Conservation (phyloP, 2,113 vertebrate species). For the Cettia cetti region DNA sequence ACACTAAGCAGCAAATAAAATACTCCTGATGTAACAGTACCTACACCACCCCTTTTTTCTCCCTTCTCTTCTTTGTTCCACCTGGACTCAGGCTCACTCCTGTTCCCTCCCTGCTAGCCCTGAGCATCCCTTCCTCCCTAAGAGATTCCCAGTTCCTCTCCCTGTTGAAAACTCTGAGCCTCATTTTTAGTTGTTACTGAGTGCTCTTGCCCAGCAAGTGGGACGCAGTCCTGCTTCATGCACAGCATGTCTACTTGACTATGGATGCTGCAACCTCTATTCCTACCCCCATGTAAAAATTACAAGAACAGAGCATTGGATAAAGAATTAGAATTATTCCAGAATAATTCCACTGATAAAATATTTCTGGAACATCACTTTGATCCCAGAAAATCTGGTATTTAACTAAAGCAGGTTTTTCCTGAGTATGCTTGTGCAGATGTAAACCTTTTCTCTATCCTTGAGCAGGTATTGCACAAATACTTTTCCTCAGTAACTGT, state of each 20-base stretch:
- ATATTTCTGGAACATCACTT: neutral
- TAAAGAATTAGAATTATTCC: neutral
- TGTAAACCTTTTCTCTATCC: neutral
- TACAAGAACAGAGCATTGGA: neutral
- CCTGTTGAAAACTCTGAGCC: neutral
- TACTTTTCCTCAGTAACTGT: neutral
- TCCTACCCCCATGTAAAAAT: neutral
- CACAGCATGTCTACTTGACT: neutral
- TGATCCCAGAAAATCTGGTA: neutral
- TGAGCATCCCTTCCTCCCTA: neutral
- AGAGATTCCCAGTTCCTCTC: neutral
- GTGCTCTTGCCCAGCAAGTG: neutral
- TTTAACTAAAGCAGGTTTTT: neutral
- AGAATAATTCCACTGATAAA: neutral
- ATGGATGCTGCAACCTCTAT: neutral
- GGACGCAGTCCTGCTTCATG: neutral
- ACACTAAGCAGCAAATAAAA: neutral
- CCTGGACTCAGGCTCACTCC: neutral
- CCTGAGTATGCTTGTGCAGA: neutral
- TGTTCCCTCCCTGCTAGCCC: neutral
- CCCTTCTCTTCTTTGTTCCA: neutral
- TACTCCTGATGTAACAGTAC: neutral
- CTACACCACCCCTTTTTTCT: neutral
- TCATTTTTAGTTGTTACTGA: neutral
- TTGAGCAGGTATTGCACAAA: neutral